Conservation (phyloP, 2,888 invertebrate species). For the Leptarthrus brevirostris region DNA sequence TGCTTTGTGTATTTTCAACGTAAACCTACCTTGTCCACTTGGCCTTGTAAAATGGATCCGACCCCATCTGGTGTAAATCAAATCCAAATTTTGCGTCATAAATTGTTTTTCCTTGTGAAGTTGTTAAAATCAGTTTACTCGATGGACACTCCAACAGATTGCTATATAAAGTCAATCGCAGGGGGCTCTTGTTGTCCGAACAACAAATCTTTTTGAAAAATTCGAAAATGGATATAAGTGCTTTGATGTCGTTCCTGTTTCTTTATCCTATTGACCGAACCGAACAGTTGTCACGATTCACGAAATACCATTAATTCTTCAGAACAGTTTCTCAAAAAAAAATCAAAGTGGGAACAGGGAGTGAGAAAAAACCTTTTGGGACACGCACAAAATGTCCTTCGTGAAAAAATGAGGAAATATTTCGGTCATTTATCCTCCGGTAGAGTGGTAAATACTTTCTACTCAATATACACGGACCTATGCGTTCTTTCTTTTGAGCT, state of each 20-base stretch:
- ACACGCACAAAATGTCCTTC: constrained; percentile 28
- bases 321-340: constrained; percentile 9
- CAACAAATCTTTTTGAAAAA: constrained; percentile 36
- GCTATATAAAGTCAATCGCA: constrained; percentile 20
- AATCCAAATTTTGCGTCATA: constrained; percentile 15
- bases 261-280: background rate
- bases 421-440: constrained; percentile 26
- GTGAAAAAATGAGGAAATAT: constrained; percentile 28
- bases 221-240: constrained; percentile 32
- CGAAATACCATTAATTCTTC: constrained; percentile 37
- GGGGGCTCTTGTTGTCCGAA: constrained; percentile 8
- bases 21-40: background rate
- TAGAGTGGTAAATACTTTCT: constrained; percentile 31
- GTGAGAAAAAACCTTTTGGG: constrained; percentile 23
- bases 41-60: background rate
- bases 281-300: constrained; percentile 22
- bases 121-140: constrained; percentile 14
- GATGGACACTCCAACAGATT: too few species aligned
- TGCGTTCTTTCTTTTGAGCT: constrained; percentile 11
- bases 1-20: too few species aligned
- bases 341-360: too few species aligned
- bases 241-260: background rate
- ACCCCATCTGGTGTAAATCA: constrained; percentile 11
- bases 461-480: constrained; percentile 26
- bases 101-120: background rate